Evolutionary conservation across 2,888 invertebrate species (phyloP), one percentile per base, ranked within the genome.

Genomic region (Melanophora roralis): DNA sequence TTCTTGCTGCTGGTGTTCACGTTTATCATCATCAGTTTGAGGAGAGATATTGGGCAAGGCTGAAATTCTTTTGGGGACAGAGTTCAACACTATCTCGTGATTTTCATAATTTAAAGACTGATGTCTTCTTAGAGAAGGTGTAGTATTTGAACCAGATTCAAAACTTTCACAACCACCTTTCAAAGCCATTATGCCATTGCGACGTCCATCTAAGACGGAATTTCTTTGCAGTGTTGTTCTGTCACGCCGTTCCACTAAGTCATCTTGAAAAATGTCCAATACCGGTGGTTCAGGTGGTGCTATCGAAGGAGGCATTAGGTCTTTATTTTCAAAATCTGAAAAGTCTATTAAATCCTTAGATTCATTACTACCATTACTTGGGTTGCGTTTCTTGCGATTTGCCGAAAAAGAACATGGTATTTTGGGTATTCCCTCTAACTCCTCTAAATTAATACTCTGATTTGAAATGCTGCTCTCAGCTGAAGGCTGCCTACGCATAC

Each of bases 381-480:
- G 79, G 45, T 64, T 69, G 4, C 47, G 65, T 19, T 68, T 79
- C 75, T 76, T 73, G 5, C 62, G 55, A 32, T 67, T 60, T 12
- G 45, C 7, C 2, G 34, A 51, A 53, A 74, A 67, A 3, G 65
- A 55, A 9, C 64, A 55, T 0, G 75, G 43, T 16, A 60, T 6
- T 53, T 62, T 72, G 14, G 32, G 71, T n/a, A 38, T 76, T 6
- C 43, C 14, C 5, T 45, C 67, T 9, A 83, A 79, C 45, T 90
- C 90, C 62, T 90, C 90, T 59, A 88, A 82, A 69, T 87, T 89
- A 12, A 88, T 82, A 75, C 90, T 90, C 77, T 90, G 90, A 84
- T 89, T 90, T 36, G 90, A 90, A 32, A 90, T 89, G 82, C 89
- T 90, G 69, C 90, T 90, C 80, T 90, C 90, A 2, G 89, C 89